A percentile compares a stretch with the other conserved stretches of the same genome.
These are phyloP conservation scores for Malurus splendens DNA, from an alignment of 2,797 vertebrate genomes.

Conservation along the genomic window DNA sequence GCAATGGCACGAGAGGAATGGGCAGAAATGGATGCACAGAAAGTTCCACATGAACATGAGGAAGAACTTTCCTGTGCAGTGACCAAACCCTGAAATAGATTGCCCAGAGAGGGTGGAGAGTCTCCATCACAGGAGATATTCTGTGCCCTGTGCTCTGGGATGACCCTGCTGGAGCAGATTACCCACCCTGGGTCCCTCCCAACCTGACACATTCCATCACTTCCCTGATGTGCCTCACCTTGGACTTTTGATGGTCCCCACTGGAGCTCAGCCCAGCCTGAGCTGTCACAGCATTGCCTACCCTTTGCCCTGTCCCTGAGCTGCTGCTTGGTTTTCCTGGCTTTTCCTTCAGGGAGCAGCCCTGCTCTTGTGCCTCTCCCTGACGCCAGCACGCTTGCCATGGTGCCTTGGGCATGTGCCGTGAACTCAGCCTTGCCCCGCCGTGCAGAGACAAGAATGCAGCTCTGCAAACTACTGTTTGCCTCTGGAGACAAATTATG, in stretches of 20 bases:
- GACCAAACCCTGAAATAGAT: neutral
- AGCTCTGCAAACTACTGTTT: constrained; percentile 60
- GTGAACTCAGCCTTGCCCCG: constrained; percentile 38
- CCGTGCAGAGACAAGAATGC: constrained; percentile 6
- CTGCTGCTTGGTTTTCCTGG: neutral
- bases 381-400: neutral
- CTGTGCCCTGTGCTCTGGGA: neutral
- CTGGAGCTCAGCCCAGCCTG: neutral
- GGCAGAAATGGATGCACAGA: neutral
- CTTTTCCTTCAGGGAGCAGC: constrained; percentile 29
- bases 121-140: neutral
- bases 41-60: fast-evolving
- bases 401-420: neutral
- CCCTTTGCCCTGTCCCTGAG: neutral
- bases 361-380: neutral
- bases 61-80: neutral
- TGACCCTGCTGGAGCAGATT: neutral
- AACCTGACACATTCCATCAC: neutral
- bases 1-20: fast-evolving
- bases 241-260: neutral
- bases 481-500: constrained; percentile 57
- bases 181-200: neutral
- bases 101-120: neutral
- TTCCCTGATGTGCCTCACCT: neutral
- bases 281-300: neutral